These are phyloP conservation scores for Dendronephthya gigantea DNA, from an alignment of 64 coral and sea anemone species.

Conservation along the genomic window DNA sequence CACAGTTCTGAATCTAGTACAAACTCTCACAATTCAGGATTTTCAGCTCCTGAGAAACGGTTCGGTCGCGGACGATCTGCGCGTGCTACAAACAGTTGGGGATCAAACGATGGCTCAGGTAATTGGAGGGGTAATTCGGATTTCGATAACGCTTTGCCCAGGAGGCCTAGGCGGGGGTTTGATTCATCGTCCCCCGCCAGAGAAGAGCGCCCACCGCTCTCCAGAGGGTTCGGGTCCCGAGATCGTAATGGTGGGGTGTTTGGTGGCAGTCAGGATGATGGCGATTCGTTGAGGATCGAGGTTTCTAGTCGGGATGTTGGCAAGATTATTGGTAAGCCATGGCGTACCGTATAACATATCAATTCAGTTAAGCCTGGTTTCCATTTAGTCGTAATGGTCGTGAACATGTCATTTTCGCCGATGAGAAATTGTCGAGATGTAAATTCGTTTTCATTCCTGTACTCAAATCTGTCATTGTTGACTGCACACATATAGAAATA, in stretches of 20 bases:
- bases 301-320: constrained; percentile 8
- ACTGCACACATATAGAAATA: no score
- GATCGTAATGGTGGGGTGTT: neutral
- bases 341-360: no score
- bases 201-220: neutral
- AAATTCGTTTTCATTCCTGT: no score
- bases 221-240: neutral
- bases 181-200: neutral
- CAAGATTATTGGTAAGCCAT: constrained; percentile 8
- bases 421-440: no score
- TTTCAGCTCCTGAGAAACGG: neutral
- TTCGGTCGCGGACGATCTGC: neutral
- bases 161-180: neutral
- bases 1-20: neutral
- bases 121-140: neutral
- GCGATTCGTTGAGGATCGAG: neutral
- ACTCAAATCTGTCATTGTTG: no score
- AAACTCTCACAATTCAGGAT: neutral
- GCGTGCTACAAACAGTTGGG: neutral
- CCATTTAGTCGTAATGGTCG: no score
- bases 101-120: neutral
- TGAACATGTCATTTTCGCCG: no score
- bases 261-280: neutral
- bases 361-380: no score
- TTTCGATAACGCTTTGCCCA: neutral